Evolutionary conservation across 2,888 invertebrate genomes (phyloP).

Genomic region (Lacanobia oleracea): DNA sequence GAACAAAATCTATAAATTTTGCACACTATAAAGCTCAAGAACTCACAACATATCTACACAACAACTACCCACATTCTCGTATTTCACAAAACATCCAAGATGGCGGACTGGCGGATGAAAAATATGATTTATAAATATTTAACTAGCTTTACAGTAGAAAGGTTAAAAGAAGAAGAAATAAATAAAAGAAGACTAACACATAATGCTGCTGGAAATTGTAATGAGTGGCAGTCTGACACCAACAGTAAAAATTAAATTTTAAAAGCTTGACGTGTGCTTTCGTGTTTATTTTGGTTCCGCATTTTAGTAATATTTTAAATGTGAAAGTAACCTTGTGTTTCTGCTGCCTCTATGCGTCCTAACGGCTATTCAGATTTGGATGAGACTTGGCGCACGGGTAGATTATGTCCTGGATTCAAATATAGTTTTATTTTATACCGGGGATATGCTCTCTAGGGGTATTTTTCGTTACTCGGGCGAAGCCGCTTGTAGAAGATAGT

Average conservation of each 20-base stretch:
- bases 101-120: constrained; percentile 23
- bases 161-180: constrained; percentile 19
- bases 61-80: background rate
- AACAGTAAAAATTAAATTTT: background rate
- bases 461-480: no score
- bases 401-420: no score
- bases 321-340: no score
- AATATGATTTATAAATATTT: constrained; percentile 41
- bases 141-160: constrained; percentile 15
- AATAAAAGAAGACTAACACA: constrained; percentile 15
- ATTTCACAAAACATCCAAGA: constrained; percentile 12
- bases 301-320: no score
- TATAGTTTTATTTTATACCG: no score
- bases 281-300: no score
- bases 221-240: constrained; percentile 4
- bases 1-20: background rate
- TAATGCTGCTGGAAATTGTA: constrained; percentile 1
- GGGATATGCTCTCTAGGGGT: no score
- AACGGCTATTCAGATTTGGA: no score
- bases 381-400: no score
- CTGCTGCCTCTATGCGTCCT: no score
- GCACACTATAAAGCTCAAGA: background rate
- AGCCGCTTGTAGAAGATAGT: no score
- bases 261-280: no score
- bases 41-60: background rate